Base-by-base conservation (phyloP, 2,113 vertebrate genomes). In the Hyperoodon ampullatus region DNA sequence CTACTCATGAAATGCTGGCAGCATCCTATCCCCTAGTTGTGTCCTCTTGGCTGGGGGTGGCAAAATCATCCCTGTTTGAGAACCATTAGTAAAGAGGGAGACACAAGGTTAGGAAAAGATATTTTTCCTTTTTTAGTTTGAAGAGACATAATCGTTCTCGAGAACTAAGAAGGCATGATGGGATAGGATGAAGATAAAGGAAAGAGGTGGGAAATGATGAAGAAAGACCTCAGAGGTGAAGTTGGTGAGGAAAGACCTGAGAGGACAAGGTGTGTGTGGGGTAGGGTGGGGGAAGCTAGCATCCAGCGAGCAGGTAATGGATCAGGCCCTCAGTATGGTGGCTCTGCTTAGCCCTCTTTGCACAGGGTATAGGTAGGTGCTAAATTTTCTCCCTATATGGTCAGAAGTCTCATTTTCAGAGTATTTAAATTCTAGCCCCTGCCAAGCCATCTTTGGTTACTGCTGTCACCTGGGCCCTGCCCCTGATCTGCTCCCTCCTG, bases 401-500 rank as follows among this genome's bases (percentile, higher is more conserved):
- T 53, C 61, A 70, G 42, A 71, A 23, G 28, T 82, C 93, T 81
- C 39, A 53, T 88, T 84, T 87, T 80, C 55, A 74, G 68, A 85
- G 39, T 72, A 10, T 39, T 88, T 47, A 18, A 81, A 18, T 5
- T 39, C 18, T 33, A 42, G 47, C 7, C 10, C 33, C 61, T 58
- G 13, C 12, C 11, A 53, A 8, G 13, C 15, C 26, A 63, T 18
- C 21, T 44, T 55, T 75, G 63, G 14, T 55, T 72, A 33, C 12
- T 53, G 21, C 44, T 28, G 0, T 66, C 75, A 26, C 28, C 21
- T 24, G 35, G 33, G 75, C 14, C 35, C 16, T 44, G 13, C 3
- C 30, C 28, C 44, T 39, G 4, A 5, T 39, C 39, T 93, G 39
- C 19, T n/a, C 21, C 13, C 4, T 77, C 3, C 19, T 47, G 47